Base-by-base conservation (phyloP, 2,113 vertebrate genomes). In the Gallinago undulata region DNA sequence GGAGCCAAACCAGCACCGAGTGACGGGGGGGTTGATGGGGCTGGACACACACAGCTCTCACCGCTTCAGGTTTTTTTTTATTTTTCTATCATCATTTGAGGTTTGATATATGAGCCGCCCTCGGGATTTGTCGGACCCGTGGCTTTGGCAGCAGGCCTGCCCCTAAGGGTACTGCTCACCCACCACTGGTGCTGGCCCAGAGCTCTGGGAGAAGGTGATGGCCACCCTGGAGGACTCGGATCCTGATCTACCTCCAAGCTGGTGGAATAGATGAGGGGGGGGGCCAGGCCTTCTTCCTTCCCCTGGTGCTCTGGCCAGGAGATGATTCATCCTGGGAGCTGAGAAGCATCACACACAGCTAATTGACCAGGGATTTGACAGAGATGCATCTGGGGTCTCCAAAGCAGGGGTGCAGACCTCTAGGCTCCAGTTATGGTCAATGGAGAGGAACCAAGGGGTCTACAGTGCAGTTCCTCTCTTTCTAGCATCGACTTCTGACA, bases 201-300 rank as follows among this genome's bases (percentile, higher is more conserved):
- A 30, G 41, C 70, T 62, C 41, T 28, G 6, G 3, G 56, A 47
- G 60, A 31, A 51, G 33, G 7, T 28, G 60, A 17, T 0, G 9
- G 33, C 53, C 53, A 21, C 53, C 17, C 33, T 2, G 6, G 43
- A 24, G n/a, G 4, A 15, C 53, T 6, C 5, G 11, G 13, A 18
- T 68, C 19, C 53, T 56, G 7, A 6, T 5, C 28, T 9, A 0
- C 12, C 19, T 47, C 35, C 53, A 31, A 9, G 18, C 17, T 37
- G 37, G 21, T 43, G 63, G 56, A 35, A 25, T 1, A 2, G 62
- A 9, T 12, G 30, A 47, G 1, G 4, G 57, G 4, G 57, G 1
- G 3, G 30, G 30, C 13, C 64, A 15, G 73, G 16, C 3, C 35
- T 47, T 4, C 25, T 50, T 18, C 35, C 7, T 77, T 51, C 60